Conservation (phyloP, 2,113 vertebrate genomes). For the Xyliphius kryptos region DNA sequence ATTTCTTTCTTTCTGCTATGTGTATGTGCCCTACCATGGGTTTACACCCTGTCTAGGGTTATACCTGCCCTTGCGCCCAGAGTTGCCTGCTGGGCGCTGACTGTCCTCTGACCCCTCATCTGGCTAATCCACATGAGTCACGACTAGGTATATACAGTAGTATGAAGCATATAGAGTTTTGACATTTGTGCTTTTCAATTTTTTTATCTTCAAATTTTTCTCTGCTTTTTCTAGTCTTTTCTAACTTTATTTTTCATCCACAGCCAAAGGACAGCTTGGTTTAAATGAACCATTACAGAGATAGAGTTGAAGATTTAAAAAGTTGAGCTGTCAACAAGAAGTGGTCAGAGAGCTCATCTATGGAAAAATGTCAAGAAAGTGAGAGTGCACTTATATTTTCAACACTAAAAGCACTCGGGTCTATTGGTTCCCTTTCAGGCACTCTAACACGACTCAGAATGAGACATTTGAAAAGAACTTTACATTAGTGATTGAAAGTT, state of each 20-base stretch:
- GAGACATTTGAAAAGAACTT: background rate
- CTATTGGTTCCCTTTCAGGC: background rate
- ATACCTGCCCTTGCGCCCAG: too few relatives aligned
- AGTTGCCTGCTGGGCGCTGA: too few relatives aligned
- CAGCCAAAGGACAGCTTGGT: background rate
- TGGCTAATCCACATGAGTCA: background rate
- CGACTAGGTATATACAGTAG: background rate
- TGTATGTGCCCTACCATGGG: too few relatives aligned
- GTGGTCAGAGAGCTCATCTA: slow-evolving; percentile 9
- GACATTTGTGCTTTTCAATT: background rate
- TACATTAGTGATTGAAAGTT: too few relatives aligned
- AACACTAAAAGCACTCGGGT: slow-evolving; percentile 10
- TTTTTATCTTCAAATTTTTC: background rate
- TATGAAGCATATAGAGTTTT: background rate
- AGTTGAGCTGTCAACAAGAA: background rate
- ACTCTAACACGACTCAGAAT: background rate
- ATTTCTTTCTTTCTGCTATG: background rate
- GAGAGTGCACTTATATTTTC: slow-evolving; percentile 2
- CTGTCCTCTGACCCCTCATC: too few relatives aligned
- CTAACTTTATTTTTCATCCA: background rate
- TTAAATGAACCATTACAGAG: background rate
- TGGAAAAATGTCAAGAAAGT: background rate
- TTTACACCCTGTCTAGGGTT: too few relatives aligned
- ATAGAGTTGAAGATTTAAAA: background rate
- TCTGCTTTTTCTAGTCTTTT: background rate